Evolutionary conservation across 1,140 invertebrate species (phyloP), one percentile per base, ranked within the genome.

Genomic region (Drosophila pseudoobscura): DNA sequence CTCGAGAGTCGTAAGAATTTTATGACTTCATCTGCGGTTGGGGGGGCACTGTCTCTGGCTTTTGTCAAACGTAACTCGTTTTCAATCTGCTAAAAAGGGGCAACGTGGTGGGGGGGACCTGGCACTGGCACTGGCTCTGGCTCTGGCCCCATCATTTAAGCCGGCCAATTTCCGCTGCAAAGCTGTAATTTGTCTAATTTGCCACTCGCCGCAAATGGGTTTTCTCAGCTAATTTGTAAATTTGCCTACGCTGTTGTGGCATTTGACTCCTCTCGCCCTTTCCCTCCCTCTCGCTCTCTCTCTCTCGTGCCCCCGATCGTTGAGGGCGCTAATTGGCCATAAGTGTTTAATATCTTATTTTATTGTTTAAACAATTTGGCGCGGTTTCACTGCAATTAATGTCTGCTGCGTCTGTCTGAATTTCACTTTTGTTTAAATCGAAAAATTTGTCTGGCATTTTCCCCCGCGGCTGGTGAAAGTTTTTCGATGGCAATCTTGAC

Each of bases 341-440:
- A 62, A 78, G 55, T 57, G 53, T 24, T 65, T 87, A 87, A 87
- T 88, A 87, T 87, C 83, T 87, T 88, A 88, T 51, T 87, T 88
- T 82, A 65, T 59, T 63, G 65, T 55, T 75, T 72, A 53, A 75
- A 60, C 56, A 75, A 78, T 75, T 64, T 55, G 43, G 17, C 17
- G 53, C 39, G 65, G 44, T 65, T 41, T 54, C 49, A 39, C 31
- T 35, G 35, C 6, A 43, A 69, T 68, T 69, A 56, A 69, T 35
- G 31, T 54, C 13, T 3, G 8, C 31, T 11, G 8, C 3, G 8
- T 11, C 31, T 35, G 31, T 11, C 31, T 1, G 44, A 35, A 26
- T 53, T 82, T 83, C 57, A 45, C 35, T 47, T 59, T 57, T 59
- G 9, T 7, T 47, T 26, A 60, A 51, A 50, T 60, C 15, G 58